Base-by-base conservation (phyloP, 2,113 vertebrate species). In the Bubalus kerabau region DNA sequence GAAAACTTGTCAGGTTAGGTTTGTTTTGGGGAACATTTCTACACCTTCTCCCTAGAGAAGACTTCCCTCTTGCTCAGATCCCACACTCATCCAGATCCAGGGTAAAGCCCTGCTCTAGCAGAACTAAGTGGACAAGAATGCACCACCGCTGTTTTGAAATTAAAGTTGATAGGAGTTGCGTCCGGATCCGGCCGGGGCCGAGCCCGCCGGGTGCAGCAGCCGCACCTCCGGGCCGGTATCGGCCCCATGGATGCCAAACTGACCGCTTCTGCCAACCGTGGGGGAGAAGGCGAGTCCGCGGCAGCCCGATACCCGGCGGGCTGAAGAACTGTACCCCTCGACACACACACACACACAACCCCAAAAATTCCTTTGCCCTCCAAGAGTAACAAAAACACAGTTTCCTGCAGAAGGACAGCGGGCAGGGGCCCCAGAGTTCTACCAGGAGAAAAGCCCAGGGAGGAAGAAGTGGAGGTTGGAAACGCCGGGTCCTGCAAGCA, bases 131-230 rank as follows among this genome's bases (percentile, higher is more conserved):
- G 24, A 40, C 24, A 67, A 48, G 28, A 84, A 67, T 7, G 76
- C 84, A 54, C 19, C 52, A 21, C 23, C 2, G 40, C 52, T 7
- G 19, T 24, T 74, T 36, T 11, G 23, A 48, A 62, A 97, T 84
- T 43, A 52, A 98, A 97, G 95, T 98, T 96, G 28, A 81, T 28
- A 7, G 30, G 87, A 96, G 81, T 21, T 91, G 50, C 32, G 21
- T 43, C 71, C 74, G 30, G 50, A 86, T 59, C 64, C 36, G 17
- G 40, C 59, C 28, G 19, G 13, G 57, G 23, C 88, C 17, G 2
- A 50, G 43, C 10, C 56, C 7, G 16, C 57, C 43, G 30, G 78
- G 36, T 21, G 87, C 64, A 64, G 81, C 23, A 52, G 6, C 59
- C 1, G 50, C 93, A 48, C 21, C 4, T 86, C 59, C 8, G 1